Evolutionary conservation across 2,888 invertebrate genomes (phyloP), one percentile per base, ranked within the genome.

Genomic region (Morpho helenor): DNA sequence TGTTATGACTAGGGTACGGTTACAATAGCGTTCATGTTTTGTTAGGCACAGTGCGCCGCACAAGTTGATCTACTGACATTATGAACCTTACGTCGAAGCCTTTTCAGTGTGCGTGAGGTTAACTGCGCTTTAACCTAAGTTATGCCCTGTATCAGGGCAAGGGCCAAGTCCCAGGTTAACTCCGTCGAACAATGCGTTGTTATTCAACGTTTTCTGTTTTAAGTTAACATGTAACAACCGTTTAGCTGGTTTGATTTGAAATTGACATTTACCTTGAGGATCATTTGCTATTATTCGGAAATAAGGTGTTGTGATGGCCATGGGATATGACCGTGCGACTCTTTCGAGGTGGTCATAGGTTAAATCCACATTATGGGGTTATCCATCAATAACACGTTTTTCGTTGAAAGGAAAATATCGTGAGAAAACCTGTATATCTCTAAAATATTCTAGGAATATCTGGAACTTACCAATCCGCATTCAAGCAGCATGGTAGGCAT

Each of bases 1-100:
- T 61, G 61, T 61, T 61, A 61, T 61, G 59, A 59, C 61, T 53
- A 40, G 59, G 52, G 56, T 56, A 56, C 61, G 56, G 52, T 51
- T 51, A 62, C 61, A 62, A 59, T 59, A 53, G 61, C 50, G 44
- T 62, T 59, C 53, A 16, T 43, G 56, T 62, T 61, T 55, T 52
- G 55, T 55, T 61, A 58, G 44, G 52, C 56, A 61, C 59, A 53
- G 46, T 2, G 23, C n/a, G 44, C 49, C 41, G 7, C n/a, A 52
- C 40, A 49, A 44, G 22, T 43, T 42, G 8, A 49, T 42, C 31
- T 49, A 59, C 4, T 7, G 8, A 10, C 31, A 61, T 39, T 59
- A 31, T 61, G 49, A 41, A 6, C 46, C 46, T 49, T 55, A 46
- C 10, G 39, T n/a, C 7, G 7, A 52, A 16, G 5, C 8, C 16